Evolutionary conservation across 2,888 invertebrate species (phyloP), one percentile per base, ranked within the genome.

Genomic region (Fabriciana adippe): DNA sequence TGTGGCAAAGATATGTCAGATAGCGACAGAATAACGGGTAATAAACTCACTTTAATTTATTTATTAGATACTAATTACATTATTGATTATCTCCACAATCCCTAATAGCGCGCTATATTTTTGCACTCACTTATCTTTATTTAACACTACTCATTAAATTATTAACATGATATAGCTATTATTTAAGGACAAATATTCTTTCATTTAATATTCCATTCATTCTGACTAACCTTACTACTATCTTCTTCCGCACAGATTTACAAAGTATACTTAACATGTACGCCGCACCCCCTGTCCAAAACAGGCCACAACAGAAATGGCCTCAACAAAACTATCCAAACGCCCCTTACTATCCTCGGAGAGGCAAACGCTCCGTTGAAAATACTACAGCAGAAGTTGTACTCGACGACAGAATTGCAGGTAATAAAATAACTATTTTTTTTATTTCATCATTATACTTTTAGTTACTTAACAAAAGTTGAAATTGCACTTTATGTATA

Each of bases 1-100:
- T 91, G 91, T 71, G 91, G 91, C 45, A 78, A 77, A 35, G 89
- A 91, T 71, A 83, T 81, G 67, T 79, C 86, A 72, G 84, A 84
- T 62, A 69, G 76, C 65, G 82, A 85, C 72, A 86, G 81, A 74
- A 83, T 86, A 76, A 81, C 80, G 65, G 88, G 90, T 89, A 82
- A 62, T 18, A 50, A 21, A 55, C 18, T 18, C 50, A 14, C 26
- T 26, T 60, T 26, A 18, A 26, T 15, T 16, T 47, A 31, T 18
- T n/a, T 13, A 11, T 35, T 51, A 11, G 6, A 48, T 21, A 47
- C 21, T 66, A 2, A 47, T 15, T 41, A 11, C 16, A 51, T 51
- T 6, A 3, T 21, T 50, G 8, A 8, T 35, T 35, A 11, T 41
- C 35, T 41, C 35, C 11, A 11, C 11, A 41, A 11, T 11, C 35